These are phyloP conservation scores for Tupaia tana DNA, from an alignment of 2,113 vertebrate genomes.

Conservation along the genomic window DNA sequence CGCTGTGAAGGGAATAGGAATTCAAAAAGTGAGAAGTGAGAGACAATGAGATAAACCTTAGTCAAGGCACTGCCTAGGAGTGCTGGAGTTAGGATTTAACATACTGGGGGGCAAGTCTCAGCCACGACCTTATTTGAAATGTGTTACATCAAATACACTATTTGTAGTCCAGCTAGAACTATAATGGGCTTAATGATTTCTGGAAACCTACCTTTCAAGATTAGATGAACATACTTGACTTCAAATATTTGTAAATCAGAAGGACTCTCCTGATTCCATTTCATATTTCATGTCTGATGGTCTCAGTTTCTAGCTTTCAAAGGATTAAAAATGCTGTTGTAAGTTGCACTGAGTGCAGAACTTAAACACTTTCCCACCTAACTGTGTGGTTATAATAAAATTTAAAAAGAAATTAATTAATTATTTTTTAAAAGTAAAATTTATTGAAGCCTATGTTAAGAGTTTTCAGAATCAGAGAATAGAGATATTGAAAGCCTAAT, in stretches of 20 bases:
- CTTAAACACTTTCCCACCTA: slow-evolving; percentile 52
- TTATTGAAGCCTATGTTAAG: slow-evolving; percentile 73
- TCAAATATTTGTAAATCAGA: background rate
- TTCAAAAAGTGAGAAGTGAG: background rate
- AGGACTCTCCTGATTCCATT: background rate
- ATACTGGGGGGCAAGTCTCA: background rate
- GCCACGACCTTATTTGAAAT: background rate
- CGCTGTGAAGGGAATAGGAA: background rate
- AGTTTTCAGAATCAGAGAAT: slow-evolving; percentile 66
- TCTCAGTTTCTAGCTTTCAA: slow-evolving; percentile 14
- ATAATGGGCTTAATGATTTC: background rate
- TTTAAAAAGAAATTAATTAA: slow-evolving; percentile 45
- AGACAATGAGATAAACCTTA: background rate
- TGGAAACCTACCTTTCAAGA: background rate
- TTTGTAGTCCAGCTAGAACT: background rate
- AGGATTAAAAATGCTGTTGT: slow-evolving; percentile 55
- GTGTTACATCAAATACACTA: background rate
- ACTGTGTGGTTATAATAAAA: slow-evolving; percentile 70
- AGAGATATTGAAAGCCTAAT: slow-evolving; percentile 60
- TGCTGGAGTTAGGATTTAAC: background rate
- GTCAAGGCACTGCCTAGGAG: background rate
- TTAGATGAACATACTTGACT: background rate
- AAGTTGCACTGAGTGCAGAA: slow-evolving; percentile 25
- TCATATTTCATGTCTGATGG: slow-evolving; percentile 52
- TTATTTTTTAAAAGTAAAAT: slow-evolving; percentile 6